A percentile compares a stretch with the other conserved stretches of the same genome.
phyloP scores from a whole-genome alignment of 2,888 invertebrate species.

The Villa cingulata region DNA sequence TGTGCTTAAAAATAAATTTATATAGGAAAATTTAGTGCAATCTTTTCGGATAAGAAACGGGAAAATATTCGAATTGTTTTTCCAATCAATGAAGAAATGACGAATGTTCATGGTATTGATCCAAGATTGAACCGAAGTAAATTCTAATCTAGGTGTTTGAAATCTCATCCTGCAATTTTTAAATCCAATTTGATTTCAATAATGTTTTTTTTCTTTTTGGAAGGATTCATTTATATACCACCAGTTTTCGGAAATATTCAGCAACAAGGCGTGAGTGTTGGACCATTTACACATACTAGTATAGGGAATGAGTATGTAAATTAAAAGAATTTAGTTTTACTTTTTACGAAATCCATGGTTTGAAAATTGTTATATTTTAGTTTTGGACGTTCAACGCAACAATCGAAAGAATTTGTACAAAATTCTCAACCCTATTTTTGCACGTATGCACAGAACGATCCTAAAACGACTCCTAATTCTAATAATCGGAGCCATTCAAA shows the following conservation, averaged over 20 bases:
- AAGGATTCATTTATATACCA: constrained; percentile 3
- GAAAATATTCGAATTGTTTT: background rate
- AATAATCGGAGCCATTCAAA: background rate
- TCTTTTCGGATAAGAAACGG: background rate
- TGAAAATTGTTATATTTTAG: background rate
- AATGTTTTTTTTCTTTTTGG: background rate
- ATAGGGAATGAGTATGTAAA: constrained; percentile 1
- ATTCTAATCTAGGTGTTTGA: constrained; percentile 3
- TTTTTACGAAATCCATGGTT: background rate
- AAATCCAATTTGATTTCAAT: background rate
- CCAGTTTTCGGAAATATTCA: background rate
- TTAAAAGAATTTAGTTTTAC: background rate
- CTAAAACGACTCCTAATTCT: constrained; percentile 23
- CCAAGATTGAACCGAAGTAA: constrained; percentile 3
- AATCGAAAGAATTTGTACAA: background rate
- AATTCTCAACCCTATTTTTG: constrained; percentile 25
- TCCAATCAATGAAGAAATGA: background rate
- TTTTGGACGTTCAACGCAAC: background rate
- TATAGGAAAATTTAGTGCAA: background rate
- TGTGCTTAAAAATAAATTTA: background rate
- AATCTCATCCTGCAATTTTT: background rate
- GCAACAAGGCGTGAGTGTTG: background rate
- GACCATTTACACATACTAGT: constrained; percentile 2
- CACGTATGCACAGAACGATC: too few species aligned
- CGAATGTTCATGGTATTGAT: constrained; percentile 4